Conservation (phyloP, 2,113 vertebrate species). For the Bufo gargarizans region DNA sequence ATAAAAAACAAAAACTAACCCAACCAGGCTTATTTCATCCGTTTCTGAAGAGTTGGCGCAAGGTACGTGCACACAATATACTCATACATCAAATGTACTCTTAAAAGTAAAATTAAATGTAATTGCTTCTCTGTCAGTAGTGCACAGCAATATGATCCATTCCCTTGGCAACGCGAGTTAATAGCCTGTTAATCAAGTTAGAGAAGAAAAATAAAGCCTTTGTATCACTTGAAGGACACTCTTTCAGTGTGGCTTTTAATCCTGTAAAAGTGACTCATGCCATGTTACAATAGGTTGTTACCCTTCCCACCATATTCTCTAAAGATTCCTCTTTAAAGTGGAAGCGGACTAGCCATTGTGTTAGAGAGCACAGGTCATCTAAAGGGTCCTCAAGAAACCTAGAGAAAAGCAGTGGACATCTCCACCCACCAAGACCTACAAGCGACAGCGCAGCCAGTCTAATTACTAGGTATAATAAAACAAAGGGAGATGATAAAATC, state of each 20-base stretch:
- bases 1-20: not conserved
- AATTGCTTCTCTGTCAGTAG: slow-evolving; percentile 29
- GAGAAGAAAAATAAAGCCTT: slow-evolving; percentile 44
- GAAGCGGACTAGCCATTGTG: slow-evolving; percentile 23
- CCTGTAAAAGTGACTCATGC: slow-evolving; percentile 48
- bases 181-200: slow-evolving; percentile 44
- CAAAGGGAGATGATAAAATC: not conserved
- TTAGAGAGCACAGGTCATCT: slow-evolving; percentile 22
- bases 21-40: not conserved
- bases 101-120: slow-evolving; percentile 44
- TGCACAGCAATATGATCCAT: slow-evolving; percentile 29
- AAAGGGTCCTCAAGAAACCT: slow-evolving; percentile 21
- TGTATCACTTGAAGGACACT: slow-evolving; percentile 28
- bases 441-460: not conserved
- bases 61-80: slow-evolving; percentile 25
- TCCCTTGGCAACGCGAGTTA: slow-evolving; percentile 1
- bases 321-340: slow-evolving; percentile 36
- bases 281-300: slow-evolving; percentile 37
- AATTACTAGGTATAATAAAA: not conserved
- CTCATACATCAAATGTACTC: slow-evolving; percentile 23
- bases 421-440: not conserved
- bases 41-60: not conserved
- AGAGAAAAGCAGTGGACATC: not conserved
- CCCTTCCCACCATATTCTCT: slow-evolving; percentile 38
- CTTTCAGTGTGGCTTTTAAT: slow-evolving; percentile 34